Evolutionary conservation across 2,888 invertebrate species (phyloP).

Genomic region (Chloroclysta siterata): DNA sequence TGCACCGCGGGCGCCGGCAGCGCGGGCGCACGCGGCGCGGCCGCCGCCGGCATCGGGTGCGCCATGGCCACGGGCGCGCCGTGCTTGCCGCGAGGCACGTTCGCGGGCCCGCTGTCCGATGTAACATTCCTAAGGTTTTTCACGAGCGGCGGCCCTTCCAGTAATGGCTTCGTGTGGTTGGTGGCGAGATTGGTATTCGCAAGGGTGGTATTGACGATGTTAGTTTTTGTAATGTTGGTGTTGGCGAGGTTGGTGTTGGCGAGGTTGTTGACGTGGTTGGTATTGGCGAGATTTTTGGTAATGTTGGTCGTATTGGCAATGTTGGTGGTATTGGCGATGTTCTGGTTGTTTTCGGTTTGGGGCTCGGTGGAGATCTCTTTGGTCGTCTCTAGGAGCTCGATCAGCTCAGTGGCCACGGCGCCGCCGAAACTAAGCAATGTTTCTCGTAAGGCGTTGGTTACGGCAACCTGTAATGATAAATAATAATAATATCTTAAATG

Average conservation of each 20-base stretch:
- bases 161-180: conserved; percentile 7
- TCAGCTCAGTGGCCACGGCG: conserved; percentile 64
- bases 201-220: conserved; percentile 50
- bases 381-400: conserved; percentile 66
- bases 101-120: conserved; percentile 42
- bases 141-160: conserved; percentile 40
- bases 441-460: conserved; percentile 77
- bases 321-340: conserved; percentile 37
- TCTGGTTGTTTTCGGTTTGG: conserved; percentile 60
- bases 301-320: not conserved
- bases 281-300: not conserved
- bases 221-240: conserved; percentile 33
- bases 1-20: conserved; percentile 41
- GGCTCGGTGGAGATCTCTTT: conserved; percentile 48
- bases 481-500: not conserved
- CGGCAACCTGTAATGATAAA: conserved; percentile 64
- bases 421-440: conserved; percentile 79
- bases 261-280: not conserved
- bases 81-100: conserved; percentile 40
- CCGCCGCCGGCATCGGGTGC: conserved; percentile 53
- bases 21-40: conserved; percentile 30
- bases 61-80: conserved; percentile 54
- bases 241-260: not conserved
- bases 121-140: conserved; percentile 36
- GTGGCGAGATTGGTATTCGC: conserved; percentile 43